Evolutionary conservation across 2,888 invertebrate species (phyloP), one percentile per base, ranked within the genome.

Genomic region (Metopia argyrocephala): DNA sequence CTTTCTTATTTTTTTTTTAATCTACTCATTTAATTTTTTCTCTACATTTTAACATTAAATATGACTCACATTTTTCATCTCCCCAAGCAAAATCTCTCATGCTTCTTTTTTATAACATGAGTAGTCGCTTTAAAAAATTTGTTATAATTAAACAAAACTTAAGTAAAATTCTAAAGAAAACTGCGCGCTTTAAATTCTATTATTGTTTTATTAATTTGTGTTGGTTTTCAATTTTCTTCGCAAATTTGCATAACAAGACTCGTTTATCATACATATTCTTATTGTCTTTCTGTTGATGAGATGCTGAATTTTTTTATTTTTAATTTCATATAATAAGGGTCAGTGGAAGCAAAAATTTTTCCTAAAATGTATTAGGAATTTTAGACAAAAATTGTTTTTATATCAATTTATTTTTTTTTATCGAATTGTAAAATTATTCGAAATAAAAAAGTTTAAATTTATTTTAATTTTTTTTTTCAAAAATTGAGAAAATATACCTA

Each of bases 41-140:
- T 61, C 59, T 7, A 71, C 57, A 69, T 61, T 74, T 46, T 64
- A 45, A 31, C 70, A 71, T 54, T 71, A 20, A 28, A 76, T 64
- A 73, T 80, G 80, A 80, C 57, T 80, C 79, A 78, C 71, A 68
- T 54, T 79, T 78, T 69, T 71, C 75, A 71, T 76, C 71, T 80
- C 57, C 66, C 38, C 61, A 48, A 66, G 62, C 61, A 61, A 61
- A 38, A 68, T 68, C 52, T 23, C 15, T 28, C 45, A 9, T 45
- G 27, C 27, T 9, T 20, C 18, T n/a, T 7, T 59, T 57, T 31
- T 68, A 28, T 64, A 45, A 18, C 48, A 57, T 56, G 23, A 25
- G 31, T 20, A 9, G 3, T 3, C 21, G 2, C 5, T 48, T 45
- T 61, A 70, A 61, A 70, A 61, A 69, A 5, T 38, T 76, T 59